Evolutionary conservation across 2,797 vertebrate species (phyloP).

Genomic region (Etheostoma nigrum): DNA sequence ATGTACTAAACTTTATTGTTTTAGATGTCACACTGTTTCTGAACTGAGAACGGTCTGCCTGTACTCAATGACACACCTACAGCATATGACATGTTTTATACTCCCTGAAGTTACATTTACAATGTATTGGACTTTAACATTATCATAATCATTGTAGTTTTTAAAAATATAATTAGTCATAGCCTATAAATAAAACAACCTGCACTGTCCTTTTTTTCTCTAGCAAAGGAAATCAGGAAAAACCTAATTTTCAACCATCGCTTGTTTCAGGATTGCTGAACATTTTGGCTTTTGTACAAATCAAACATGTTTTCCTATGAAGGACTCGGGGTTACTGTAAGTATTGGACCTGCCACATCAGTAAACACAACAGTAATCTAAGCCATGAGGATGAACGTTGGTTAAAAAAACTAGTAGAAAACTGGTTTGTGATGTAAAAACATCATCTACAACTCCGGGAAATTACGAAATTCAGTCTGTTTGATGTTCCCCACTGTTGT

Average conservation of each 20-base stretch:
- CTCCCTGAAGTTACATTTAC: neutral
- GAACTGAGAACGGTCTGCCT: neutral
- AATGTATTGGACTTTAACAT: neutral
- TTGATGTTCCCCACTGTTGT: conserved; percentile 40
- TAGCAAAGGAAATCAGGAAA: no score
- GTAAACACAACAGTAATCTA: conserved; percentile 22
- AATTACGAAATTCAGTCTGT: conserved; percentile 36
- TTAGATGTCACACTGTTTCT: neutral
- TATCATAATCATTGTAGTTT: neutral
- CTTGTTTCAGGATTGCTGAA: no score
- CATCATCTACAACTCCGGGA: conserved; percentile 38
- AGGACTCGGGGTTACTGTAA: neutral
- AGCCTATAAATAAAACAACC: neutral
- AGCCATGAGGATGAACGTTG: neutral
- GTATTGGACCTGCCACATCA: conserved; percentile 14
- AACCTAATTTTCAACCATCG: no score
- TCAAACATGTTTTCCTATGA: neutral
- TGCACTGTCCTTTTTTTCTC: neutral
- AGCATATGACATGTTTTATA: neutral
- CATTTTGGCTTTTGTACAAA: neutral
- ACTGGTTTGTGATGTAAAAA: conserved; percentile 33
- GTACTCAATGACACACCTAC: neutral
- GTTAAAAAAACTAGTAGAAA: conserved; percentile 32
- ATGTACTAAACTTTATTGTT: neutral
- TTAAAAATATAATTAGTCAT: neutral